These are phyloP conservation scores for Atherinosoma microstoma DNA, from an alignment of 2,797 vertebrate genomes.

Conservation along the genomic window DNA sequence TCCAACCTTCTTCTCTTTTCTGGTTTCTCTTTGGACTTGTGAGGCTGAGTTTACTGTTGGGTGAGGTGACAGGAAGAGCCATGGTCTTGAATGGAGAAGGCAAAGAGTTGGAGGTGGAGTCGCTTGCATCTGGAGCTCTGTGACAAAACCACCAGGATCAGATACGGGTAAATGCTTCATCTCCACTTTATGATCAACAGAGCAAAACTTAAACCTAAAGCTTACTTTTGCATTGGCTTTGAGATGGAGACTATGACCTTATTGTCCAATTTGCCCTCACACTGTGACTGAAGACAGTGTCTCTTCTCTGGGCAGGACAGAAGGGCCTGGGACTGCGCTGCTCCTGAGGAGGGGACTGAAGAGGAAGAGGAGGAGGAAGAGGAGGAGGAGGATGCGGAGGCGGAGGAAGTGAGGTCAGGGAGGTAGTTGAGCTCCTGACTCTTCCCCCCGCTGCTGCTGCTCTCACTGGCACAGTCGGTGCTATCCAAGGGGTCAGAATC, in stretches of 20 bases:
- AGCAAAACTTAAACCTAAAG: not conserved
- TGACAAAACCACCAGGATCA: constrained; percentile 13
- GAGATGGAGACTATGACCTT: constrained; percentile 91
- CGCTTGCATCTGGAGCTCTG: constrained; percentile 83
- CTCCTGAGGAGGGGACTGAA: constrained; percentile 76
- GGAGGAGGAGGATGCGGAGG: constrained; percentile 85
- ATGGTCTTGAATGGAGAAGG: constrained; percentile 91
- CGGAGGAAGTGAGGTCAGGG: constrained; percentile 81
- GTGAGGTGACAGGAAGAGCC: constrained; percentile 91
- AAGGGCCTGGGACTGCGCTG: constrained; percentile 62
- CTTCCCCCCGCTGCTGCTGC: constrained; percentile 93
- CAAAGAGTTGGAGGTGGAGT: constrained; percentile 86
- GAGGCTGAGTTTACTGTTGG: constrained; percentile 95
- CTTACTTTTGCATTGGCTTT: constrained; percentile 91
- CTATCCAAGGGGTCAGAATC: constrained; percentile 97
- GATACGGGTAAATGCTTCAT: not conserved
- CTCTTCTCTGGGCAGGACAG: constrained; percentile 84
- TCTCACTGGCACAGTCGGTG: constrained; percentile 97
- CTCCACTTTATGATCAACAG: not conserved
- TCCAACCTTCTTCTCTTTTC: constrained; percentile 99
- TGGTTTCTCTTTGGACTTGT: constrained; percentile 97
- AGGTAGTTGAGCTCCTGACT: constrained; percentile 95
- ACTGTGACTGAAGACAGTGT: constrained; percentile 84
- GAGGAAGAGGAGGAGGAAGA: constrained; percentile 83
- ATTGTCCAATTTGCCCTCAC: constrained; percentile 85